Evolutionary conservation across 2,113 vertebrate genomes (phyloP).

Genomic region (Bettongia penicillata): DNA sequence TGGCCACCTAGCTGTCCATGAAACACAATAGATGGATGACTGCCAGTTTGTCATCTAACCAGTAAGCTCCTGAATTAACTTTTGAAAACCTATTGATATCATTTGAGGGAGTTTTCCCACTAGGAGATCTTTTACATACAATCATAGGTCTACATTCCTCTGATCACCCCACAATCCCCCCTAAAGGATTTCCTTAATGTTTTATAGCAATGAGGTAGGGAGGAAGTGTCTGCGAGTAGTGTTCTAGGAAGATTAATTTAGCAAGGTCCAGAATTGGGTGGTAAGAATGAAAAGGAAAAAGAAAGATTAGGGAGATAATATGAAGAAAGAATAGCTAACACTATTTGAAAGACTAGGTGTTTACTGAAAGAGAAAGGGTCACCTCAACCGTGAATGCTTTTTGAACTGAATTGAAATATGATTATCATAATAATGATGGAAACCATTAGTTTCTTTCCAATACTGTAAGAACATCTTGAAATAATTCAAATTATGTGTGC

Average conservation of each 20-base stretch:
- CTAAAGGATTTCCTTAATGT: neutral
- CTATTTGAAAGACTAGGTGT: neutral
- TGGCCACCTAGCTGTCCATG: too few species aligned
- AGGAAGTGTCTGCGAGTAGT: neutral
- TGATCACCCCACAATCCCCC: too few species aligned
- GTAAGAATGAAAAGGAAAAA: neutral
- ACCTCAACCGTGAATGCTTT: neutral
- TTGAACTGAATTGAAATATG: neutral
- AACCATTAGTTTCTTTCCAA: neutral
- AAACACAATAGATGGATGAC: neutral
- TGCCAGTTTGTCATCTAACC: neutral
- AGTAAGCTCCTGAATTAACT: neutral
- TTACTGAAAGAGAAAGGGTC: neutral
- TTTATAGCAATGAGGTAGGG: neutral
- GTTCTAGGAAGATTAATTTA: neutral
- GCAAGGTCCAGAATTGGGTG: neutral
- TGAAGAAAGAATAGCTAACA: neutral
- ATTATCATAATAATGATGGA: neutral
- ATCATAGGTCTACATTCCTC: too few species aligned
- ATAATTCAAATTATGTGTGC: neutral
- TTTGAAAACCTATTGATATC: too few species aligned
- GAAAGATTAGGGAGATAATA: neutral
- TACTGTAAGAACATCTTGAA: neutral
- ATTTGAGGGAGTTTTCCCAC: too few species aligned
- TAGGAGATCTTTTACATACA: too few species aligned